Evolutionary conservation across 2,797 vertebrate species (phyloP).

Genomic region (Gorsachius magnificus): DNA sequence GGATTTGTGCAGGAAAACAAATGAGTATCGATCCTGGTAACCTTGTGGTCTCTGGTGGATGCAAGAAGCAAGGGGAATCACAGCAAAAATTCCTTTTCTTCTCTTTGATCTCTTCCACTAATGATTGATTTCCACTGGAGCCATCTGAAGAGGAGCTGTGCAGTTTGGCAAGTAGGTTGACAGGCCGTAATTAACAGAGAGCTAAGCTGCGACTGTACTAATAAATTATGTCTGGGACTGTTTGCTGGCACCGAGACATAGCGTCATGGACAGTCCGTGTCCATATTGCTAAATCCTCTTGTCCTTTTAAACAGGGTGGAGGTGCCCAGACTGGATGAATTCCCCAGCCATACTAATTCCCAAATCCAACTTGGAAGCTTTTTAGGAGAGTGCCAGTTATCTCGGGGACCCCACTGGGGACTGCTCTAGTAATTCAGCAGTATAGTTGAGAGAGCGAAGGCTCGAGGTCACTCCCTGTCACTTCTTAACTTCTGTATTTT

Average conservation of each 20-base stretch:
- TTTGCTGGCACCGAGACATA: not conserved
- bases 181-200: not conserved
- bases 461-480: rapidly evolving
- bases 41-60: not conserved
- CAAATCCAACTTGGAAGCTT: not conserved
- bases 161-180: not conserved
- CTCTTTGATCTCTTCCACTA: not conserved
- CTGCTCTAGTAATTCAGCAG: not conserved
- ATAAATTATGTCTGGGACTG: not conserved
- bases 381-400: not conserved
- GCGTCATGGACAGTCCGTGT: not conserved
- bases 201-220: not conserved
- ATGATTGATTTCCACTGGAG: not conserved
- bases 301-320: not conserved
- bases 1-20: not conserved
- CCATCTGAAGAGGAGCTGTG: not conserved
- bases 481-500: not conserved
- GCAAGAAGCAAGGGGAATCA: not conserved
- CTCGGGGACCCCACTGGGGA: not conserved
- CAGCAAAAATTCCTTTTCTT: not conserved
- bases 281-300: not conserved
- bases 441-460: not conserved
- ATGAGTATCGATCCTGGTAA: not conserved
- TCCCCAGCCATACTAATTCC: not conserved
- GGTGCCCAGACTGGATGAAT: not conserved